These are phyloP conservation scores for Zelleria hepariella DNA, from an alignment of 2,888 invertebrate species.

Conservation along the genomic window DNA sequence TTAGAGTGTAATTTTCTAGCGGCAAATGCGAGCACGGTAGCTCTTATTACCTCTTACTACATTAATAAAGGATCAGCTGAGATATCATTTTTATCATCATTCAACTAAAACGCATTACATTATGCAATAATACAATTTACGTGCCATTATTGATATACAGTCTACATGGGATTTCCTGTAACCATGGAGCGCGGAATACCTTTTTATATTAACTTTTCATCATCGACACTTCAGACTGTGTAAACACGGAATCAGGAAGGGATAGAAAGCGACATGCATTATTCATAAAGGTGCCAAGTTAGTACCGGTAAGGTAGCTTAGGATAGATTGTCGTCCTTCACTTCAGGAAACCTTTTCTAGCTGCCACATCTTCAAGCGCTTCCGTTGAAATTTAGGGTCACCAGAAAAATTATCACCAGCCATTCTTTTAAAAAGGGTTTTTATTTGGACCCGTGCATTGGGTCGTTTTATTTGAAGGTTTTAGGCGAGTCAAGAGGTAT, in stretches of 20 bases:
- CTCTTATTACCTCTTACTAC: no score
- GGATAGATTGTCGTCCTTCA: neutral
- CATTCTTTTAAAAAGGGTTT: neutral
- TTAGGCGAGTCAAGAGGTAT: neutral
- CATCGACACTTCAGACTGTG: neutral
- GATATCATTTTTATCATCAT: no score
- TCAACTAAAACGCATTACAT: no score
- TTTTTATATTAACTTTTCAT: no score
- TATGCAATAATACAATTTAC: no score
- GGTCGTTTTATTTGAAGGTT: neutral
- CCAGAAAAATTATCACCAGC: neutral
- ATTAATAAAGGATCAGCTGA: no score
- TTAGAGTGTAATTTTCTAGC: no score
- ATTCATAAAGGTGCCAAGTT: neutral
- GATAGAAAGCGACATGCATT: neutral
- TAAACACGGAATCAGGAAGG: neutral
- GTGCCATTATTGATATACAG: no score
- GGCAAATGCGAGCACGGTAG: no score
- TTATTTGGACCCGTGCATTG: neutral
- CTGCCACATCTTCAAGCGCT: neutral
- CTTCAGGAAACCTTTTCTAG: neutral
- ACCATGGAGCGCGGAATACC: no score
- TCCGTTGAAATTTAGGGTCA: neutral
- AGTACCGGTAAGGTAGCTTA: neutral
- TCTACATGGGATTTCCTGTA: no score